These are phyloP conservation scores for Ooceraea biroi DNA, from an alignment of 1,140 invertebrate species.

Conservation along the genomic window DNA sequence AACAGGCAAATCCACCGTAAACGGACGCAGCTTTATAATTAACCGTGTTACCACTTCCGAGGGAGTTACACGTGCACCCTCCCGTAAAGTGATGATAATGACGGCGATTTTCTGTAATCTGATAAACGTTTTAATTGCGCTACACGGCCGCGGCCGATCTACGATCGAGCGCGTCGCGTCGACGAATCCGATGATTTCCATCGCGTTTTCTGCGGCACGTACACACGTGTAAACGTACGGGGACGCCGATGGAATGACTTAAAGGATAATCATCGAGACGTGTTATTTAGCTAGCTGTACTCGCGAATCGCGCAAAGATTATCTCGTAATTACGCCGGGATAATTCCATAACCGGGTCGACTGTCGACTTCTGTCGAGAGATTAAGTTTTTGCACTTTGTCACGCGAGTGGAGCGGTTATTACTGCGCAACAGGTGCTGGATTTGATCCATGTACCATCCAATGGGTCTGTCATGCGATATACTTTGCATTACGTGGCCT, in stretches of 20 bases:
- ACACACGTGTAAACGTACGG: background rate
- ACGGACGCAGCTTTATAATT: constrained; percentile 77
- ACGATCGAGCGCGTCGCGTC: background rate
- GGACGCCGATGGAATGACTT: constrained; percentile 3
- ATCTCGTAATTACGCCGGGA: constrained; percentile 33
- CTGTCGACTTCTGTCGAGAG: constrained; percentile 22
- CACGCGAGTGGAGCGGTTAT: constrained; percentile 20
- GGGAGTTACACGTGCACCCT: constrained; percentile 22
- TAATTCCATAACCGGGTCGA: constrained; percentile 48
- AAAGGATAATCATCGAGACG: constrained; percentile 21
- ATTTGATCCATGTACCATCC: constrained; percentile 43
- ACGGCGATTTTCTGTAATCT: constrained; percentile 72
- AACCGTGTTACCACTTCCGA: constrained; percentile 65
- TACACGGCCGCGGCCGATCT: background rate
- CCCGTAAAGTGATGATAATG: constrained; percentile 63
- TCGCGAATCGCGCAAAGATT: constrained; percentile 38
- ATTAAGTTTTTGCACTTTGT: constrained; percentile 47
- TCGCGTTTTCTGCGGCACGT: constrained; percentile 12
- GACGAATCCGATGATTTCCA: background rate
- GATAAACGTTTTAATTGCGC: constrained; percentile 78
- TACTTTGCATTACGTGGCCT: background rate
- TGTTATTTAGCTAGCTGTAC: constrained; percentile 16
- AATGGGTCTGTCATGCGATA: constrained; percentile 9
- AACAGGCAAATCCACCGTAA: constrained; percentile 61
- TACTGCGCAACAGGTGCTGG: constrained; percentile 45